Conservation (phyloP, 2,113 vertebrate species). For the Dasyprocta punctata region DNA sequence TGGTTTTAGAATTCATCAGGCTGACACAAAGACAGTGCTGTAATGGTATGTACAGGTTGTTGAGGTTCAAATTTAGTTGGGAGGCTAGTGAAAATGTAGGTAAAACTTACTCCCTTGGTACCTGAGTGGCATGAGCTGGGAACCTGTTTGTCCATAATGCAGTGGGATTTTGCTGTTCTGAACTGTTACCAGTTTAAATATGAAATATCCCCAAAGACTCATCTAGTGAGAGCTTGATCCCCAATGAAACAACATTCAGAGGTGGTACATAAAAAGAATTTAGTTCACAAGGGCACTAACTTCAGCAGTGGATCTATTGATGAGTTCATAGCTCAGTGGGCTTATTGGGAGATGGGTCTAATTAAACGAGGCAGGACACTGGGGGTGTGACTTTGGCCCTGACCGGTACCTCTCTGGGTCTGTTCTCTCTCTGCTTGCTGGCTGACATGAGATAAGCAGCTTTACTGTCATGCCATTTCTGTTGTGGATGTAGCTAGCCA, state of each 20-base stretch:
- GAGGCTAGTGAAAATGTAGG: background rate
- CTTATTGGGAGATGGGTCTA: background rate
- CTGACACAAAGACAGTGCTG: background rate
- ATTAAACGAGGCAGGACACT: background rate
- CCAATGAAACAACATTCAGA: background rate
- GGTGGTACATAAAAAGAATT: background rate
- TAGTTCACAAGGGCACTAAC: background rate
- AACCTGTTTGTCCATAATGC: background rate
- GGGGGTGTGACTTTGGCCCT: background rate
- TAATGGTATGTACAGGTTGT: background rate
- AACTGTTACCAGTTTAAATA: background rate
- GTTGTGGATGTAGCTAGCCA: background rate
- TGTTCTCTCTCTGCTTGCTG: background rate
- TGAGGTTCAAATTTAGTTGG: background rate
- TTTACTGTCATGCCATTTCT: background rate
- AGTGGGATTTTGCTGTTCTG: background rate
- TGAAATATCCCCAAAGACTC: background rate
- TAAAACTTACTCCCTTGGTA: background rate
- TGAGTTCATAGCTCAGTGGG: background rate
- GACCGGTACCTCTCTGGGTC: background rate
- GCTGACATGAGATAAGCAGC: background rate
- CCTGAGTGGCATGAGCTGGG: background rate
- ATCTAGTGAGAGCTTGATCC: background rate
- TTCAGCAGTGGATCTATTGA: background rate
- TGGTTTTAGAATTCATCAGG: background rate